phyloP scores from a whole-genome alignment of 2,797 vertebrate species.

The Aphelocoma californica region DNA sequence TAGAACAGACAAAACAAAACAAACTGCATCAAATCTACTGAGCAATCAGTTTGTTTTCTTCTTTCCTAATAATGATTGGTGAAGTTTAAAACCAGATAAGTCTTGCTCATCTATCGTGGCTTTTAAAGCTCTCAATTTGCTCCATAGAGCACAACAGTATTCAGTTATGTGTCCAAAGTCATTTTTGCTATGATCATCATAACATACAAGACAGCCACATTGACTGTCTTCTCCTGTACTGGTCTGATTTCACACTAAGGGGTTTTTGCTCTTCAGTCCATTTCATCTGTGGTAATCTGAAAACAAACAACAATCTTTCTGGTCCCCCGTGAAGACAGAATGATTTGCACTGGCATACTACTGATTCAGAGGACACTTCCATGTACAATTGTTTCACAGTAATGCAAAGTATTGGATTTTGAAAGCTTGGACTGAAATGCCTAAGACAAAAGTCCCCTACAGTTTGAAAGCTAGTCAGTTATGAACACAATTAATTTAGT shows the following conservation, averaged over 20 bases:
- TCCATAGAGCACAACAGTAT: background rate
- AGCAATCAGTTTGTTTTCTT: background rate
- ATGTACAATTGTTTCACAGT: background rate
- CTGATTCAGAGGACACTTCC: background rate
- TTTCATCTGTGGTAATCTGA: background rate
- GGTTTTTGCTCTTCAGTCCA: background rate
- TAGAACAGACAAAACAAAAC: background rate
- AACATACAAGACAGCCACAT: background rate
- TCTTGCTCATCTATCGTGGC: background rate
- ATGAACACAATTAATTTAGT: background rate
- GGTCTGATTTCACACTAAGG: background rate
- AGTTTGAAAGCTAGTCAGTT: background rate
- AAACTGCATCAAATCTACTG: background rate
- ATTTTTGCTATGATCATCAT: background rate
- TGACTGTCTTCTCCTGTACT: background rate
- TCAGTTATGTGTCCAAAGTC: background rate
- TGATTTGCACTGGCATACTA: background rate
- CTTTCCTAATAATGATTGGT: background rate
- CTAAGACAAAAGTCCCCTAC: accelerated
- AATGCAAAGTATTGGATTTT: background rate
- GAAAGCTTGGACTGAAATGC: background rate
- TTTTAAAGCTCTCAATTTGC: background rate
- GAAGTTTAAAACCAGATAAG: background rate
- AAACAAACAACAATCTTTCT: background rate
- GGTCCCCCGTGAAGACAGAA: background rate